Conservation (phyloP, 2,113 vertebrate genomes). For the Marmota monax region DNA sequence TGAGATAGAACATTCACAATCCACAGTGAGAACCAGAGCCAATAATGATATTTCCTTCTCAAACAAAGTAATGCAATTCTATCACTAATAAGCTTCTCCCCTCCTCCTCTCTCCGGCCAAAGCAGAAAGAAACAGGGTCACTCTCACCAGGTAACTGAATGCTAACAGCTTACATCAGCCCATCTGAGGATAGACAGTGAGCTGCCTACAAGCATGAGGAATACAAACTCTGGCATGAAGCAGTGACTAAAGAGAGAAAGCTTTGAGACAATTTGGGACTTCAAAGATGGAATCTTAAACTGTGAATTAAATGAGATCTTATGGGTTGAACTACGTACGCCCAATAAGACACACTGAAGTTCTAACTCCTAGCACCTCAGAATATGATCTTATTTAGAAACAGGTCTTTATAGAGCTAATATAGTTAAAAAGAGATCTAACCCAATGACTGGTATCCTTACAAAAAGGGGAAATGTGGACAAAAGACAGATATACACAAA, state of each 20-base stretch:
- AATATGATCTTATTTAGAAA: slow-evolving; percentile 31
- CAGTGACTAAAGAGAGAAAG: not conserved
- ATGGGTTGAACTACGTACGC: not conserved
- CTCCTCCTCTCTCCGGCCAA: not conserved
- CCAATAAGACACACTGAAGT: not conserved
- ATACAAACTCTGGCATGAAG: not conserved
- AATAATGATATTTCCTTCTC: not conserved
- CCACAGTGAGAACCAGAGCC: not conserved
- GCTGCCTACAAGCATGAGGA: not conserved
- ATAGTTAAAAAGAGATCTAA: not conserved
- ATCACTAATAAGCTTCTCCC: not conserved
- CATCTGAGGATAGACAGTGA: not conserved
- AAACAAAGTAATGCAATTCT: not conserved
- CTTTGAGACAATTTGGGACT: not conserved
- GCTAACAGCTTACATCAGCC: not conserved
- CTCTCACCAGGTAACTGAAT: not conserved
- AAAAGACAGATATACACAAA: not conserved
- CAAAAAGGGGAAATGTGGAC: not conserved
- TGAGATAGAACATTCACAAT: not conserved
- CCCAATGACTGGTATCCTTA: not conserved
- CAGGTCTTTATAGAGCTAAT: not conserved
- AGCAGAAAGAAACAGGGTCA: not conserved
- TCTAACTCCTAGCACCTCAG: not conserved
- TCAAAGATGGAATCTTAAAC: not conserved
- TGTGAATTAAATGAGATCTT: not conserved